These are phyloP conservation scores for Accipiter virgatus DNA, from an alignment of 2,113 vertebrate genomes.

Conservation along the genomic window DNA sequence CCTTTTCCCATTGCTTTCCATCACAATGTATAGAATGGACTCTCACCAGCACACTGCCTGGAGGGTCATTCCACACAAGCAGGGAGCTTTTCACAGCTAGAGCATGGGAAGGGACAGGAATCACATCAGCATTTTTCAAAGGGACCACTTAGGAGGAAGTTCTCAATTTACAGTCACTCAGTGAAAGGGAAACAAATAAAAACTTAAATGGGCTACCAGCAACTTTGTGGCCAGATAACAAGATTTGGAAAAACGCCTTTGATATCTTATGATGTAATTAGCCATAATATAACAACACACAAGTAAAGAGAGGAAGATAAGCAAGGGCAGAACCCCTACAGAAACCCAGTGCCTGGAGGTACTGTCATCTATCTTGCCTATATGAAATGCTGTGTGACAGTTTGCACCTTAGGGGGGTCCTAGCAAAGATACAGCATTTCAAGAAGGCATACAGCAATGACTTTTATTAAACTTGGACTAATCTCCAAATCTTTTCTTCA, in stretches of 20 bases:
- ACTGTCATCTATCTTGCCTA: neutral
- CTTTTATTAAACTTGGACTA: neutral
- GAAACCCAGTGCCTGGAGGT: neutral
- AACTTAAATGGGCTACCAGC: neutral
- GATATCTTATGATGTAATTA: neutral
- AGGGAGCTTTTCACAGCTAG: neutral
- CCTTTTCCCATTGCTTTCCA: neutral
- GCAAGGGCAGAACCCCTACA: neutral
- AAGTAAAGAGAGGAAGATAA: neutral
- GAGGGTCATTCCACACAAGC: neutral
- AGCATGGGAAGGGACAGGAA: neutral
- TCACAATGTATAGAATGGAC: neutral
- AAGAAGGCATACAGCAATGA: neutral
- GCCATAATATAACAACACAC: neutral
- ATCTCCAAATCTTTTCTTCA: neutral
- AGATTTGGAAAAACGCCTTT: neutral
- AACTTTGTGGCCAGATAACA: neutral
- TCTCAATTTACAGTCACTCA: neutral
- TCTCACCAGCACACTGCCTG: rapidly evolving
- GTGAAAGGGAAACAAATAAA: neutral
- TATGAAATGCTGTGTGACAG: neutral
- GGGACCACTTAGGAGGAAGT: neutral
- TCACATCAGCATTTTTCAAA: neutral
- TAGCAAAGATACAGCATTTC: neutral
- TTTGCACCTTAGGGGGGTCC: neutral